phyloP scores from a whole-genome alignment of 2,888 invertebrate genomes.

The Nineta flava region DNA sequence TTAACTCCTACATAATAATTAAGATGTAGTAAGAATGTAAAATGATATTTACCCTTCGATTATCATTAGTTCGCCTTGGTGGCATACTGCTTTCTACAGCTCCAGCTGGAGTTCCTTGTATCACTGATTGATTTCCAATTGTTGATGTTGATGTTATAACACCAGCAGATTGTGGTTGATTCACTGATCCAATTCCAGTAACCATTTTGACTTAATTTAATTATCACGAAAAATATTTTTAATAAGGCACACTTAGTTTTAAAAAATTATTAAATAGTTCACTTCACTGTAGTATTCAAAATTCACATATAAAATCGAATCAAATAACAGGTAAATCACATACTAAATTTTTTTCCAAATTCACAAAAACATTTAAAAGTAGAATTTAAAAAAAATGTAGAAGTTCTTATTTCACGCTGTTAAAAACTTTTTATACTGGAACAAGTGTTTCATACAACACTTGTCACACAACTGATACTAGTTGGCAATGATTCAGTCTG shows the following conservation, averaged over 20 bases:
- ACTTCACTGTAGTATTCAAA: no score
- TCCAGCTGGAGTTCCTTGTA: background rate
- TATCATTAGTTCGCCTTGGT: slow-evolving; percentile 3
- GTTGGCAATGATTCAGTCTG: background rate
- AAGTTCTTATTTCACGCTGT: background rate
- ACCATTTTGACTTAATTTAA: slow-evolving; percentile 1
- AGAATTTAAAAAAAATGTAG: background rate
- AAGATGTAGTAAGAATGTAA: background rate
- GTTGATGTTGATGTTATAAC: slow-evolving; percentile 5
- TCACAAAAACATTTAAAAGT: background rate
- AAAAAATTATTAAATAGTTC: no score
- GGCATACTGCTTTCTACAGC: slow-evolving; percentile 4
- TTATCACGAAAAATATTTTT: no score
- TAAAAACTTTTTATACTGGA: background rate
- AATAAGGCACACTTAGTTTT: no score
- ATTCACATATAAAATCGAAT: no score
- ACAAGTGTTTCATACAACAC: background rate
- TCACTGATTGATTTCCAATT: slow-evolving; percentile 2
- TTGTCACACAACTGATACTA: slow-evolving; percentile 2
- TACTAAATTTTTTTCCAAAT: no score
- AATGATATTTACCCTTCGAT: slow-evolving; percentile 5
- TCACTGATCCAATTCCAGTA: slow-evolving; percentile 6
- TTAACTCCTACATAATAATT: no score
- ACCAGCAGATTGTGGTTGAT: slow-evolving; percentile 4
- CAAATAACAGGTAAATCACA: no score